phyloP scores from a whole-genome alignment of 2,888 invertebrate genomes.

The Empis livida region DNA sequence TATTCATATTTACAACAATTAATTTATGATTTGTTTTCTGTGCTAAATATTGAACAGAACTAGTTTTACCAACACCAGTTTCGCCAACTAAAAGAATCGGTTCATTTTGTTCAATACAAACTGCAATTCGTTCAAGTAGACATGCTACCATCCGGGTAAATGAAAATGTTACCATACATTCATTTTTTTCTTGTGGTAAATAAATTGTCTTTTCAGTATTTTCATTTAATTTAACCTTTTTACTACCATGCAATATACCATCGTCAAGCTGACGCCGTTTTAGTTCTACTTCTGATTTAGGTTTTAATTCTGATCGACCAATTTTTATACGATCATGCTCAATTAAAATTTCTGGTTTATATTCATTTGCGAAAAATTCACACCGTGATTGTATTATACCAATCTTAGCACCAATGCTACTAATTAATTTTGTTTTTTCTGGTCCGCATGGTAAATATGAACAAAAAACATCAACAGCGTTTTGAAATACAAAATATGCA shows the following conservation, averaged over 20 bases:
- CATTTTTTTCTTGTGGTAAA: conserved; percentile 26
- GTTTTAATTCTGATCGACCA: conserved; percentile 50
- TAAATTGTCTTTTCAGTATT: conserved; percentile 14
- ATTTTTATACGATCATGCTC: conserved; percentile 45
- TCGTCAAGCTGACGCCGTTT: conserved; percentile 7
- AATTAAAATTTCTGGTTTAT: conserved; percentile 63
- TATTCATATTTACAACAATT: conserved; percentile 95
- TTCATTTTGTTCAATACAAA: conserved; percentile 69
- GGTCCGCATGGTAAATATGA: conserved; percentile 56
- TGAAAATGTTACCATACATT: conserved; percentile 48
- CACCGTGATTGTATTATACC: conserved; percentile 73
- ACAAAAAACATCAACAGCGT: conserved; percentile 85
- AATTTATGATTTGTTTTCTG: conserved; percentile 71
- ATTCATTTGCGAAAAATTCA: conserved; percentile 61
- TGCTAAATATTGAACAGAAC: conserved; percentile 83
- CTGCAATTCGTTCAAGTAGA: conserved; percentile 77
- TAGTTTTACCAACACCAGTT: conserved; percentile 97
- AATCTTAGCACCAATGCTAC: conserved; percentile 62
- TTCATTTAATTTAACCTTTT: conserved; percentile 23
- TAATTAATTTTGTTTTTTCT: conserved; percentile 52
- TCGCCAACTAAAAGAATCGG: conserved; percentile 93
- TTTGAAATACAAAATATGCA: conserved; percentile 50
- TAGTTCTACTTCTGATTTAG: conserved; percentile 16
- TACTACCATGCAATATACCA: conserved; percentile 12
- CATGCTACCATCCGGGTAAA: conserved; percentile 71